These are phyloP conservation scores for Athetis lepigone DNA, from an alignment of 2,888 invertebrate genomes.

Conservation along the genomic window DNA sequence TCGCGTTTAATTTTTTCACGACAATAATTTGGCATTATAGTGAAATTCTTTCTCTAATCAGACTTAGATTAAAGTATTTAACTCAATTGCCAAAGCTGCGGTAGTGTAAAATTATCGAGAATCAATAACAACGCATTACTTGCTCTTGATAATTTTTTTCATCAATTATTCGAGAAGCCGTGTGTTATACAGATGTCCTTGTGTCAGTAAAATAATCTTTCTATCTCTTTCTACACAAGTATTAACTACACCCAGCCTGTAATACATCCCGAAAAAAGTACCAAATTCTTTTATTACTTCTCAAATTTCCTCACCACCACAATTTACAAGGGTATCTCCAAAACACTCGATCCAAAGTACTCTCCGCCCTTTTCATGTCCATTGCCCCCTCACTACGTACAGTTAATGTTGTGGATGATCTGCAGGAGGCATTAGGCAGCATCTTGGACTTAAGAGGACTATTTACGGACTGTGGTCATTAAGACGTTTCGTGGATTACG, in stretches of 20 bases:
- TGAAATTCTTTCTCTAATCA: neutral
- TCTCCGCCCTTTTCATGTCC: slow-evolving; percentile 75
- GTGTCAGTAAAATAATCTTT: too few species aligned
- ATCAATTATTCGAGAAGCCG: too few species aligned
- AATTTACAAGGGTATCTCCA: slow-evolving; percentile 43
- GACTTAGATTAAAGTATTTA: too few species aligned
- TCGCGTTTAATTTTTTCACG: neutral
- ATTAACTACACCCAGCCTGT: neutral
- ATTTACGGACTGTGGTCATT: slow-evolving; percentile 67
- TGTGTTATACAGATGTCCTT: too few species aligned
- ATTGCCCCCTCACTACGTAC: slow-evolving; percentile 65
- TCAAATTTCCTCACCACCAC: slow-evolving; percentile 27
- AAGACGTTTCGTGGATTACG: slow-evolving; percentile 53
- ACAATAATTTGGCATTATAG: neutral
- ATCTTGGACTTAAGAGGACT: slow-evolving; percentile 60
- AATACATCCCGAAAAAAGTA: neutral
- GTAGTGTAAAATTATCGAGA: too few species aligned
- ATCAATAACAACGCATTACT: too few species aligned
- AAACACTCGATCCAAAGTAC: slow-evolving; percentile 63
- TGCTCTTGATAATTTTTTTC: too few species aligned
- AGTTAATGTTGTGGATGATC: slow-evolving; percentile 76
- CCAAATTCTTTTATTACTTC: slow-evolving; percentile 23
- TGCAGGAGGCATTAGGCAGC: slow-evolving; percentile 68
- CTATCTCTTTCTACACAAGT: too few species aligned
- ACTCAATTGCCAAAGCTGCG: too few species aligned